A percentile compares a stretch with the other conserved stretches of the same genome.
Evolutionary conservation across 2,888 invertebrate genomes (phyloP).

Genomic region (Protophormia terraenovae): DNA sequence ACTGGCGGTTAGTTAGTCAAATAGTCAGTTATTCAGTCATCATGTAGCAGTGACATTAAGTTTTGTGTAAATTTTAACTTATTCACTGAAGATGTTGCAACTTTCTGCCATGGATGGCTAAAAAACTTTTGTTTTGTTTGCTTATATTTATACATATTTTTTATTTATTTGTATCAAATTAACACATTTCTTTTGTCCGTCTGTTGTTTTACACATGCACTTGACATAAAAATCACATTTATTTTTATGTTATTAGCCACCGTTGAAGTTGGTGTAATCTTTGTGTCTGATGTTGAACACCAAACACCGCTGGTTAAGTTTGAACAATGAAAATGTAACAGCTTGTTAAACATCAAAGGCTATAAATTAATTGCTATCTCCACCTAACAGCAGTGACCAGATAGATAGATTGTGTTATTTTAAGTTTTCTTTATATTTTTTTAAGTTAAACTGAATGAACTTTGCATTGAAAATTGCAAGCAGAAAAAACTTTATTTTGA

Average conservation of each 20-base stretch:
- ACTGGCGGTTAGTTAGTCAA: neutral
- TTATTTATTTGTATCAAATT: neutral
- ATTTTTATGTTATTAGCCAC: conserved; percentile 17
- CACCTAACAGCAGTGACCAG: conserved; percentile 20
- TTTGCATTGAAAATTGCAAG: conserved; percentile 40
- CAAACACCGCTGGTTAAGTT: conserved; percentile 36
- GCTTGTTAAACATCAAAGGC: conserved; percentile 56
- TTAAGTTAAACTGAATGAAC: neutral
- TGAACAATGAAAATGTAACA: conserved; percentile 64
- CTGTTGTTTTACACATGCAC: conserved; percentile 41
- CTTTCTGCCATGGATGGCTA: conserved; percentile 26
- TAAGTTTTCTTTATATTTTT: conserved; percentile 20
- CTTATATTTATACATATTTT: neutral
- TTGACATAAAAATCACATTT: conserved; percentile 50
- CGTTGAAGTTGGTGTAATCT: conserved; percentile 7
- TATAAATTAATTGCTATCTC: conserved; percentile 54
- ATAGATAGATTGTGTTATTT: conserved; percentile 2
- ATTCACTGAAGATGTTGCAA: conserved; percentile 41
- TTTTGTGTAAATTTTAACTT: neutral
- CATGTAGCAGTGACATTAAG: neutral
- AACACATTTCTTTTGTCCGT: conserved; percentile 44
- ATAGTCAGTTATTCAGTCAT: neutral
- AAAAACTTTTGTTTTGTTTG: neutral
- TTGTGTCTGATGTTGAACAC: neutral
- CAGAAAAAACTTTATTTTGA: neutral